phyloP scores from a whole-genome alignment of 2,797 vertebrate species.

The Rhabdomys pumilio region DNA sequence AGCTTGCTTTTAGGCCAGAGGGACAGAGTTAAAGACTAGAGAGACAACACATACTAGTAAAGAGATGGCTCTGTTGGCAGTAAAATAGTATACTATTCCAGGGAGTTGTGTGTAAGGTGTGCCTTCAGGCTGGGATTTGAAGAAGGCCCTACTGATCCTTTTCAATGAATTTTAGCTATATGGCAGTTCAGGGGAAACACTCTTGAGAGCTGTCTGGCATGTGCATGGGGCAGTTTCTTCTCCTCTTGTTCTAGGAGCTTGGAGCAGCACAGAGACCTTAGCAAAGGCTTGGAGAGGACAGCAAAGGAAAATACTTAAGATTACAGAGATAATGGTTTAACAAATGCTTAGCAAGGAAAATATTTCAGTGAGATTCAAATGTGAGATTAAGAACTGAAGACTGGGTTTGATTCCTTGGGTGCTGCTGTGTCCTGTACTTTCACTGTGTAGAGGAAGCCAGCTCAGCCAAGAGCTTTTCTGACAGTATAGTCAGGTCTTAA shows the following conservation, averaged over 20 bases:
- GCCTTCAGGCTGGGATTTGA: background rate
- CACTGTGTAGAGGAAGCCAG: too few species aligned
- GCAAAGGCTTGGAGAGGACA: background rate
- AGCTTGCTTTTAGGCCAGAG: background rate
- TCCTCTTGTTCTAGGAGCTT: too few species aligned
- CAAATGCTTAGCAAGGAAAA: background rate
- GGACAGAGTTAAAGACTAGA: background rate
- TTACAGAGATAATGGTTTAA: background rate
- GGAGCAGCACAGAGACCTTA: background rate
- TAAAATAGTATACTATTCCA: accelerated
- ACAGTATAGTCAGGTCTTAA: accelerated
- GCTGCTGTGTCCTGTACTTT: too few species aligned
- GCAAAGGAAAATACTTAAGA: background rate
- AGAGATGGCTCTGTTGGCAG: background rate
- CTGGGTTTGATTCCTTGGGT: background rate
- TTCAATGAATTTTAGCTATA: background rate
- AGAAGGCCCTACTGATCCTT: background rate
- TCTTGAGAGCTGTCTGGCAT: accelerated
- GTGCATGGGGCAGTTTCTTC: background rate
- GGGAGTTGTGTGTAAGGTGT: too few species aligned
- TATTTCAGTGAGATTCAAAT: background rate
- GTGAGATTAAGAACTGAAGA: background rate
- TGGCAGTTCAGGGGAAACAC: background rate
- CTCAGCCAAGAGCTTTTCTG: background rate
- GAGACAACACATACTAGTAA: background rate